phyloP scores from a whole-genome alignment of 2,888 invertebrate species.

The Podotricha telesiphe region DNA sequence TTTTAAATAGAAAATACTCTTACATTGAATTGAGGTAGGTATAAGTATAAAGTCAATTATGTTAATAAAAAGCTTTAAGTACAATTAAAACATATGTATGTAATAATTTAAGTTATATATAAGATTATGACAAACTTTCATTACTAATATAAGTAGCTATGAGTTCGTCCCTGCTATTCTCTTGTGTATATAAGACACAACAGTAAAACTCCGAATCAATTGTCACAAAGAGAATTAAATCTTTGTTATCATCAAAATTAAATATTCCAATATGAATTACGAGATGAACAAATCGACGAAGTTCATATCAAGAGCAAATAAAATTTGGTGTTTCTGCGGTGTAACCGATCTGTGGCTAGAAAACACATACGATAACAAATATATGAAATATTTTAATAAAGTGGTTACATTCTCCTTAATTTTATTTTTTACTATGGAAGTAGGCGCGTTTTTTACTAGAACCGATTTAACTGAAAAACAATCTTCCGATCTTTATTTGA shows the following conservation, averaged over 20 bases:
- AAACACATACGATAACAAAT: constrained; percentile 45
- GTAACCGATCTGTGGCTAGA: constrained; percentile 56
- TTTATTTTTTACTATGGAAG: constrained; percentile 50
- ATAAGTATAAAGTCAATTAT: too few species aligned
- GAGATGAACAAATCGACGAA: constrained; percentile 1
- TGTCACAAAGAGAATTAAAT: not conserved
- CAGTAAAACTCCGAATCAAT: not conserved
- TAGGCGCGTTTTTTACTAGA: constrained; percentile 53
- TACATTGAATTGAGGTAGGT: too few species aligned
- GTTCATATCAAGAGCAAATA: constrained; percentile 28
- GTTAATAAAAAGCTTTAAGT: too few species aligned
- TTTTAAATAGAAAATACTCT: too few species aligned
- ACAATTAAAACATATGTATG: too few species aligned
- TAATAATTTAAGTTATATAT: too few species aligned
- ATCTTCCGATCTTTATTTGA: constrained; percentile 50
- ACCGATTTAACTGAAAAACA: constrained; percentile 46
- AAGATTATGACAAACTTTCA: too few species aligned
- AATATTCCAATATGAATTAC: not conserved
- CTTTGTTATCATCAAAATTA: not conserved
- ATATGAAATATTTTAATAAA: constrained; percentile 43
- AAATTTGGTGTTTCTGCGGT: constrained; percentile 42
- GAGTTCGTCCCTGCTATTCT: constrained; percentile 8
- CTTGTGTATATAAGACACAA: not conserved
- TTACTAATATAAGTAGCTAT: not conserved
- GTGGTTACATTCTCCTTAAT: constrained; percentile 45